Conservation (phyloP, 2,888 invertebrate species). For the Caprella mutica region DNA sequence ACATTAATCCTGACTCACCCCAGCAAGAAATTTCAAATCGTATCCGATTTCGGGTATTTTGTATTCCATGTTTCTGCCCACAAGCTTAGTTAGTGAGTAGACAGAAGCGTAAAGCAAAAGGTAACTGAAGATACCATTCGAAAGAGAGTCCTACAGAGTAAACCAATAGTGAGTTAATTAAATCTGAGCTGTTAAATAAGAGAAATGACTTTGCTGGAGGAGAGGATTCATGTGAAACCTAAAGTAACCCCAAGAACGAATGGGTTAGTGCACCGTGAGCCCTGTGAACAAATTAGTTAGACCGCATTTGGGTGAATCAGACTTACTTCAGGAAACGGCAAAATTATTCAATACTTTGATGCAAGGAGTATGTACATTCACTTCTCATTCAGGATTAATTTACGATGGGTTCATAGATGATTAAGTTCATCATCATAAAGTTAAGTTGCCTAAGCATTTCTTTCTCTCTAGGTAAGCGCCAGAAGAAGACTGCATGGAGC, state of each 20-base stretch:
- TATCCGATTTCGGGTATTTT: conserved; percentile 36
- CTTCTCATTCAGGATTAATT: no score
- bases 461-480: background rate
- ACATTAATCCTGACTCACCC: conserved; percentile 36
- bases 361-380: no score
- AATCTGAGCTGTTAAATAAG: no score
- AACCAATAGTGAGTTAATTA: no score
- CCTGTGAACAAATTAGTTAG: no score
- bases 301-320: no score
- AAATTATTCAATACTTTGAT: no score
- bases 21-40: conserved; percentile 36
- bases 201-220: no score
- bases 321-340: no score
- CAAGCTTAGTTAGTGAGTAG: conserved; percentile 35
- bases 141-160: conserved; percentile 35
- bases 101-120: conserved; percentile 37
- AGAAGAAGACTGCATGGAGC: background rate
- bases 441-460: background rate
- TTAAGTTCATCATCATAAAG: no score
- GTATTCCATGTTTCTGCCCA: conserved; percentile 35
- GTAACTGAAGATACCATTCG: conserved; percentile 36
- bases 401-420: no score
- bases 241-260: background rate
- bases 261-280: no score
- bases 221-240: background rate